phyloP scores from a whole-genome alignment of 2,113 vertebrate genomes.

The Cheirogaleus medius region DNA sequence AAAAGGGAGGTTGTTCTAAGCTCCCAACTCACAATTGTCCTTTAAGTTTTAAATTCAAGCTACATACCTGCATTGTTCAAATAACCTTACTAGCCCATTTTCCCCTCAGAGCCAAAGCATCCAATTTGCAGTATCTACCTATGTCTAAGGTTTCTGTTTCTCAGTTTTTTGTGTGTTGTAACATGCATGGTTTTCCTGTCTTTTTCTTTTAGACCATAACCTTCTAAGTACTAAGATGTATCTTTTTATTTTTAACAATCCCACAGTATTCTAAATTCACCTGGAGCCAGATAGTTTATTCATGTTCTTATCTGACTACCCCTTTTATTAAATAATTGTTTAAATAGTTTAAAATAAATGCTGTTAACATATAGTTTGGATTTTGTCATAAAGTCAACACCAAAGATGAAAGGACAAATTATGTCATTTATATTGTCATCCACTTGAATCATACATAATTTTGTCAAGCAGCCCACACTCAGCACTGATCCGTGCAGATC shows the following conservation, averaged over 20 bases:
- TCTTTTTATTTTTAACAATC: not conserved
- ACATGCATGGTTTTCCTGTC: not conserved
- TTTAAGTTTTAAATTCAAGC: not conserved
- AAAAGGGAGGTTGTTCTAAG: not conserved
- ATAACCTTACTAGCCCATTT: not conserved
- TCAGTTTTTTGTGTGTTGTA: not conserved
- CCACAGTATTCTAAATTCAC: not conserved
- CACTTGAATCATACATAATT: slow-evolving; percentile 50
- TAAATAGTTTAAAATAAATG: slow-evolving; percentile 12
- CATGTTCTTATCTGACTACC: not conserved
- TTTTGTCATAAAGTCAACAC: slow-evolving; percentile 45
- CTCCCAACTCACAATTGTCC: not conserved
- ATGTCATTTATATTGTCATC: slow-evolving; percentile 51
- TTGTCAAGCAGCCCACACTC: slow-evolving; percentile 42
- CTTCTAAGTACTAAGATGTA: not conserved
- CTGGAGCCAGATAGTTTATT: not conserved
- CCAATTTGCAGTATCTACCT: not conserved
- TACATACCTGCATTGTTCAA: not conserved
- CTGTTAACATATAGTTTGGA: slow-evolving; percentile 8
- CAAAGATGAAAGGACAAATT: slow-evolving; percentile 40
- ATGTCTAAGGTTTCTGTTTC: not conserved
- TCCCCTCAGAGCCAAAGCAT: not conserved
- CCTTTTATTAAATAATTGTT: not conserved
- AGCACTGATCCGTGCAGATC: not conserved
- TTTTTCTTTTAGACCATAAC: not conserved